A percentile compares a stretch with the other conserved stretches of the same genome.
These are phyloP conservation scores for Triplophysa siluroides DNA, from an alignment of 2,113 vertebrate genomes.

Conservation along the genomic window DNA sequence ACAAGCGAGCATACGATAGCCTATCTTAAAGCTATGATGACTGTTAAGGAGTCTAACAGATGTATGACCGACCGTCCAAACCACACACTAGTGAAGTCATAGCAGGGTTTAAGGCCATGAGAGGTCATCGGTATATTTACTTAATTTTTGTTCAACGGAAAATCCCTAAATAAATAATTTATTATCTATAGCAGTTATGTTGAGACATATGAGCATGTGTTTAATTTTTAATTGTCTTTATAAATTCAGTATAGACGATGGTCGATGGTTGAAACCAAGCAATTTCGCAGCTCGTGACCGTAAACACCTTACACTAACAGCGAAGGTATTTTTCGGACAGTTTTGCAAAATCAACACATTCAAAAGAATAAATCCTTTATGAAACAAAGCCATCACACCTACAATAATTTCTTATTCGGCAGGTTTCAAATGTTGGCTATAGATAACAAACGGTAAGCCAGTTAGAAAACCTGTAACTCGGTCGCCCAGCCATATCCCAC, in stretches of 20 bases:
- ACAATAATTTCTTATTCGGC: not conserved
- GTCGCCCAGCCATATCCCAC: slow-evolving; percentile 55
- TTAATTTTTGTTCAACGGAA: not conserved
- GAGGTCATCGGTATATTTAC: not conserved
- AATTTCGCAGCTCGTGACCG: not conserved
- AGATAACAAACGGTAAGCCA: not conserved
- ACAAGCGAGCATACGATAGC: slow-evolving; percentile 35
- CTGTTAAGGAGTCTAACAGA: slow-evolving; percentile 11
- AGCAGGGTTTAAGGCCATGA: not conserved
- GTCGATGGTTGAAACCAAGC: not conserved
- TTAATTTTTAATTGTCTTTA: not conserved
- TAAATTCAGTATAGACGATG: not conserved
- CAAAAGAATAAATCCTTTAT: not conserved
- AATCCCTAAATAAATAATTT: not conserved
- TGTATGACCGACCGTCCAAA: not conserved
- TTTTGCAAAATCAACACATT: not conserved
- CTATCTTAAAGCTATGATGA: slow-evolving; percentile 29
- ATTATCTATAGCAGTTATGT: not conserved
- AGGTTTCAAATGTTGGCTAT: not conserved
- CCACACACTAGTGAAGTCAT: not conserved
- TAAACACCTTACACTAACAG: not conserved
- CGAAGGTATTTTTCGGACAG: not conserved
- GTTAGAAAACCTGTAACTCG: slow-evolving; percentile 27
- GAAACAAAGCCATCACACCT: not conserved
- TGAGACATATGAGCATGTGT: not conserved